A percentile compares a stretch with the other conserved stretches of the same genome.
Conservation (phyloP, 1,140 invertebrate genomes). For the Drosophila lacteicornis region DNA sequence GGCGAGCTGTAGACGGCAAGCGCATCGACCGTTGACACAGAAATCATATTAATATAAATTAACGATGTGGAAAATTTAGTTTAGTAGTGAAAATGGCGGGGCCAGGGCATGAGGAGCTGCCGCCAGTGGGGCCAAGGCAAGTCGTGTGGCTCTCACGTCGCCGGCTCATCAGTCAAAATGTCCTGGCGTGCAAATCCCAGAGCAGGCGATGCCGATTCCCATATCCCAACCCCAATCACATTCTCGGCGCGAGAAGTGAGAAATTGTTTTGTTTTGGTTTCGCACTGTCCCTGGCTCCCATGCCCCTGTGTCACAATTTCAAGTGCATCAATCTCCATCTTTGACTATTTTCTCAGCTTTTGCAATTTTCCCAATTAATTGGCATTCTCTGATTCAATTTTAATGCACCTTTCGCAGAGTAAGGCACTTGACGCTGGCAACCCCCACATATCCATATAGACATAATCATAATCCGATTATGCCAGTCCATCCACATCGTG, state of each 20-base stretch:
- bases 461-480: slow-evolving; percentile 79
- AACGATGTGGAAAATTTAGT: slow-evolving; percentile 85
- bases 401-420: slow-evolving; percentile 42
- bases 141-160: slow-evolving; percentile 74
- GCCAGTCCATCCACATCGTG: slow-evolving; percentile 17
- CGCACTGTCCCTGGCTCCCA: not conserved
- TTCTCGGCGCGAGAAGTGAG: slow-evolving; percentile 43
- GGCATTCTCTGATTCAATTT: slow-evolving; percentile 48
- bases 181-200: slow-evolving; percentile 71
- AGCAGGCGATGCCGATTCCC: slow-evolving; percentile 32
- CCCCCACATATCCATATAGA: slow-evolving; percentile 37
- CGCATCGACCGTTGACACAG: slow-evolving; percentile 81
- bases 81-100: slow-evolving; percentile 83
- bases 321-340: slow-evolving; percentile 63
- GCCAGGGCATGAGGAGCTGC: slow-evolving; percentile 23
- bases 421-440: slow-evolving; percentile 36
- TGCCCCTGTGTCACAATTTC: slow-evolving; percentile 20
- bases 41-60: slow-evolving; percentile 85
- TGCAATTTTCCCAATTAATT: slow-evolving; percentile 68
- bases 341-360: slow-evolving; percentile 5
- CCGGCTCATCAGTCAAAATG: slow-evolving; percentile 77
- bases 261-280: slow-evolving; percentile 66
- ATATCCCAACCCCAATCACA: slow-evolving; percentile 35
- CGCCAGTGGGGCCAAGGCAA: slow-evolving; percentile 27
- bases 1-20: slow-evolving; percentile 53